A percentile compares a stretch with the other conserved stretches of the same genome.
Conservation (phyloP, 2,888 invertebrate genomes). For the Archips xylosteana region DNA sequence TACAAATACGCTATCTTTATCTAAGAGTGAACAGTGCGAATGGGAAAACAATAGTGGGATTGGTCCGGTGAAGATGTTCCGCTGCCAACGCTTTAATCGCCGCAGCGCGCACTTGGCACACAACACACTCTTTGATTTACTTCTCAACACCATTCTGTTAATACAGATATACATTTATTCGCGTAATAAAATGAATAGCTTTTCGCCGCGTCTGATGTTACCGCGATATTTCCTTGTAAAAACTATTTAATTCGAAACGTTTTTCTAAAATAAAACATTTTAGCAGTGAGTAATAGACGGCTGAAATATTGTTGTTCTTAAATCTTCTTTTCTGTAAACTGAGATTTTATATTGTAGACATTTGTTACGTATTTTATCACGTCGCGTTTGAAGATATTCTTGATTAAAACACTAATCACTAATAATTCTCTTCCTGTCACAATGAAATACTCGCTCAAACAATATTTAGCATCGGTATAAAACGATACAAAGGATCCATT, state of each 20-base stretch:
- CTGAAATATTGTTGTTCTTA: slow-evolving; percentile 35
- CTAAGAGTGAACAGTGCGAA: slow-evolving; percentile 27
- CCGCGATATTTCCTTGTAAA: slow-evolving; percentile 33
- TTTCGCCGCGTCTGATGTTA: slow-evolving; percentile 41
- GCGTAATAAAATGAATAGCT: slow-evolving; percentile 41
- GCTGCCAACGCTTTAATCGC: slow-evolving; percentile 77
- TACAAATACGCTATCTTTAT: slow-evolving; percentile 24
- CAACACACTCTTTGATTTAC: slow-evolving; percentile 76
- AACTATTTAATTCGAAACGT: slow-evolving; percentile 35
- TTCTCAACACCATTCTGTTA: slow-evolving; percentile 72
- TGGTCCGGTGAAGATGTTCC: slow-evolving; percentile 66
- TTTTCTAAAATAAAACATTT: slow-evolving; percentile 32
- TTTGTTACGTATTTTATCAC: slow-evolving; percentile 35
- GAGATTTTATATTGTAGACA: slow-evolving; percentile 26
- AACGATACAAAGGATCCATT: slow-evolving; percentile 14
- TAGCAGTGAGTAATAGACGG: slow-evolving; percentile 37
- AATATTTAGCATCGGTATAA: slow-evolving; percentile 17
- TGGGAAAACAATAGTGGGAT: slow-evolving; percentile 31
- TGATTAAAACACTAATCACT: slow-evolving; percentile 39
- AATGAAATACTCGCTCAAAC: slow-evolving; percentile 17
- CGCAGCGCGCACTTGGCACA: slow-evolving; percentile 72
- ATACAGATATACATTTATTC: slow-evolving; percentile 51
- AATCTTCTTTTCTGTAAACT: slow-evolving; percentile 21
- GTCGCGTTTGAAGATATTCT: slow-evolving; percentile 35
- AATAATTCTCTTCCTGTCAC: slow-evolving; percentile 34